Conservation (phyloP, 2,113 vertebrate genomes). For the Noturus placidus region DNA sequence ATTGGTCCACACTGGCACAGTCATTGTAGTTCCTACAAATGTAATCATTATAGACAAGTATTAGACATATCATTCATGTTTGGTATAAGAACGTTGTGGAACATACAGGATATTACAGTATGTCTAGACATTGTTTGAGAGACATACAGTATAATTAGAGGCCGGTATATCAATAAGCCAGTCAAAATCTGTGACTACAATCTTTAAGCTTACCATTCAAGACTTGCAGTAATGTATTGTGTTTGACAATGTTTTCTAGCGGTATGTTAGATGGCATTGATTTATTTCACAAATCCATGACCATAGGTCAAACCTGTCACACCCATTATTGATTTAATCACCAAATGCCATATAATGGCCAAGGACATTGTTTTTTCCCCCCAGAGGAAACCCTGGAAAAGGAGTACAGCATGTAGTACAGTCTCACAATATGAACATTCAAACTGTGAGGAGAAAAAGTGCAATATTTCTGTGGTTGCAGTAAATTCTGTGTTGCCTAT, state of each 20-base stretch:
- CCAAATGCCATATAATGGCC: constrained; percentile 7
- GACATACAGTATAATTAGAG: not conserved
- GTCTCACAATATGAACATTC: not conserved
- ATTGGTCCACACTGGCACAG: constrained; percentile 30
- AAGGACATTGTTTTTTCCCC: constrained; percentile 1
- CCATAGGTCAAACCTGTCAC: constrained; percentile 24
- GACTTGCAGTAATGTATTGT: not conserved
- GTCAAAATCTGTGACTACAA: not conserved
- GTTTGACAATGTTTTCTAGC: not conserved
- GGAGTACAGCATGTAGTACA: not conserved
- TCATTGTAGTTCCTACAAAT: constrained; percentile 25
- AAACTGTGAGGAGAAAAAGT: not conserved
- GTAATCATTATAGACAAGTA: constrained; percentile 11
- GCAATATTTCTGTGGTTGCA: constrained; percentile 12
- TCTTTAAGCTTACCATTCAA: not conserved
- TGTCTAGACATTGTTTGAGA: not conserved
- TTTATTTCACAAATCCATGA: constrained; percentile 10
- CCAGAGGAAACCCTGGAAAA: not conserved
- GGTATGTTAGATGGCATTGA: constrained; percentile 15
- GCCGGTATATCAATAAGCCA: not conserved
- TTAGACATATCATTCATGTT: not conserved
- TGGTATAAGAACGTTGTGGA: not conserved
- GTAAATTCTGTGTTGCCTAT: constrained; percentile 3
- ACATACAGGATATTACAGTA: not conserved
- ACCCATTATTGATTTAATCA: constrained; percentile 20